A percentile compares a stretch with the other conserved stretches of the same genome.
phyloP scores from a whole-genome alignment of 2,888 invertebrate species.

The Microchrysa polita region DNA sequence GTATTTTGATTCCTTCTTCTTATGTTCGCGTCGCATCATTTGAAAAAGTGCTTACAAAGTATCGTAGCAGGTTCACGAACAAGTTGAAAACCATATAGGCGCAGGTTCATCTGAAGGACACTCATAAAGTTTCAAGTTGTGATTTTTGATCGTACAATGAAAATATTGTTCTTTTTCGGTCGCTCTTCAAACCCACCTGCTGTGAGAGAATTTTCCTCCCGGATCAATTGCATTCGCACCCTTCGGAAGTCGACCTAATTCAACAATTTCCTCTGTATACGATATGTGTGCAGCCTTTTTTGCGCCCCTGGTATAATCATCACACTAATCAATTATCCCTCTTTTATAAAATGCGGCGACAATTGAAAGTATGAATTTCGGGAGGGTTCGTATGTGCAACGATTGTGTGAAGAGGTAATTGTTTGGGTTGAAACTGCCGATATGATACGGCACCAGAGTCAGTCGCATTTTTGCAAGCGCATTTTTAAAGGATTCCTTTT shows the following conservation, averaged over 20 bases:
- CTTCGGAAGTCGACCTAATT: not conserved
- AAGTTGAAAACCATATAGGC: too few relatives aligned
- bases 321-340: conserved; percentile 19
- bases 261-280: not conserved
- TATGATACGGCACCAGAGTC: not conserved
- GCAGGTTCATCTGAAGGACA: too few relatives aligned
- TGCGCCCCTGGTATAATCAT: conserved; percentile 3
- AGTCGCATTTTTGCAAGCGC: not conserved
- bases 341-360: not conserved
- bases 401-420: not conserved
- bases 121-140: not conserved
- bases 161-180: not conserved
- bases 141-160: not conserved
- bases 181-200: conserved; percentile 13
- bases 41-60: too few relatives aligned
- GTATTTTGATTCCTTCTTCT: too few relatives aligned
- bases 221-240: not conserved
- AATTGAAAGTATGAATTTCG: not conserved
- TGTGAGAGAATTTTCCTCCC: conserved; percentile 23
- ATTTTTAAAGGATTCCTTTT: not conserved
- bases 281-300: not conserved
- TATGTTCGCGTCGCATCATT: too few relatives aligned
- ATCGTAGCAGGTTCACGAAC: too few relatives aligned
- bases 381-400: not conserved
- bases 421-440: not conserved